phyloP scores from a whole-genome alignment of 2,888 invertebrate species.

The Leptinotarsa tumamoca region DNA sequence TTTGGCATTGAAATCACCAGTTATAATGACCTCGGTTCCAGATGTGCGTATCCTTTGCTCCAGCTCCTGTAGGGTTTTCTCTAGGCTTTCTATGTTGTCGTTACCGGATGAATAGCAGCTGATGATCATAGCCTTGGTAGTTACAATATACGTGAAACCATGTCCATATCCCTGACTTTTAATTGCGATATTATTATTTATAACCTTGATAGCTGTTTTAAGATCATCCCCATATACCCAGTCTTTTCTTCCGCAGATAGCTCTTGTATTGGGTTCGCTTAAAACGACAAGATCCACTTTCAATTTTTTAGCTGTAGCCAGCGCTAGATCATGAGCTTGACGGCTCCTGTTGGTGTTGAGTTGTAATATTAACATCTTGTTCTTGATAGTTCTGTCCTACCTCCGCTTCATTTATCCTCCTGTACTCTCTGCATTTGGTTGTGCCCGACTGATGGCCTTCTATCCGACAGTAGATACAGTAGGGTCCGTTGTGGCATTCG shows the following conservation, averaged over 20 bases:
- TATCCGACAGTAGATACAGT: neutral
- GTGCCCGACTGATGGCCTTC: neutral
- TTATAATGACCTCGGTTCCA: constrained; percentile 15
- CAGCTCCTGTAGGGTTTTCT: constrained; percentile 26
- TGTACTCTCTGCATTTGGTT: neutral
- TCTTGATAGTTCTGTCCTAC: neutral
- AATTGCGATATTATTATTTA: constrained; percentile 29
- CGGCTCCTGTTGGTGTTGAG: neutral
- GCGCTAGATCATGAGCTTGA: neutral
- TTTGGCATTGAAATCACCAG: constrained; percentile 38
- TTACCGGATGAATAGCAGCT: constrained; percentile 38
- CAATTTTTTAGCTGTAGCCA: neutral
- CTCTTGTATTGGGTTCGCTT: constrained; percentile 13
- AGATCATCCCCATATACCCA: constrained; percentile 9
- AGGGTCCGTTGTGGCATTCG: neutral
- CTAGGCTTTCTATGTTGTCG: constrained; percentile 28
- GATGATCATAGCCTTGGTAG: constrained; percentile 6
- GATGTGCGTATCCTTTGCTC: constrained; percentile 13
- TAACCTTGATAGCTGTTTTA: constrained; percentile 33
- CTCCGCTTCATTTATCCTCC: neutral
- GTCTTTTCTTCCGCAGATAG: constrained; percentile 3
- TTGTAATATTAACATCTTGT: neutral
- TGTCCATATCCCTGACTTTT: constrained; percentile 27
- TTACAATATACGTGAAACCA: neutral
- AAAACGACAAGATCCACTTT: neutral